These are phyloP conservation scores for Torymus aiolomorphi DNA, from an alignment of 2,888 invertebrate species.

Conservation along the genomic window DNA sequence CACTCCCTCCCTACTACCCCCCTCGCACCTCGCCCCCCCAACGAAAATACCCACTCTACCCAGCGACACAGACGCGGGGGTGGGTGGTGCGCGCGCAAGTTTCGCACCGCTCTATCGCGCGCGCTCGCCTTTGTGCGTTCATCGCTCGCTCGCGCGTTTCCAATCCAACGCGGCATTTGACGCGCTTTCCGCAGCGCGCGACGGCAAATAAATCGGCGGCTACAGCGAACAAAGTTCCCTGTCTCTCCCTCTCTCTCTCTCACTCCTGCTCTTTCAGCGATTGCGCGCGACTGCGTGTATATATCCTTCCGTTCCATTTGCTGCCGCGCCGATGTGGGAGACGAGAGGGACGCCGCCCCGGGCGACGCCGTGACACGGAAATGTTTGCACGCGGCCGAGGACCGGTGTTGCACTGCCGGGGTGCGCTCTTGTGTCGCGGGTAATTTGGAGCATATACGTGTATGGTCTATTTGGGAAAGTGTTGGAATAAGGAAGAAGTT, in stretches of 20 bases:
- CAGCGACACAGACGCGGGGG: too few species aligned
- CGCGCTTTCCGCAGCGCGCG: conserved; percentile 6
- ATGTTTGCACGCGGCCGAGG: conserved; percentile 4
- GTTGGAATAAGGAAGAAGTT: too few species aligned
- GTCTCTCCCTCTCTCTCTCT: conserved; percentile 3
- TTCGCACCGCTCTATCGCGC: too few species aligned
- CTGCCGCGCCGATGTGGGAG: not conserved
- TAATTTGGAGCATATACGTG: too few species aligned
- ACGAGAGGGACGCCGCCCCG: not conserved
- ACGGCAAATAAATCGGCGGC: conserved; percentile 35
- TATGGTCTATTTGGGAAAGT: too few species aligned
- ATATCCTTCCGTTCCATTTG: conserved; percentile 10
- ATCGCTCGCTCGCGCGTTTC: conserved; percentile 16
- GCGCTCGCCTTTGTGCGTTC: conserved; percentile 15
- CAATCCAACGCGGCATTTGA: conserved; percentile 8
- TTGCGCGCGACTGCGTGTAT: not conserved
- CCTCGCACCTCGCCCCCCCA: too few species aligned
- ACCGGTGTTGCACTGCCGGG: too few species aligned
- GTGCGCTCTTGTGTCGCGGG: too few species aligned
- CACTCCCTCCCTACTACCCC: too few species aligned
- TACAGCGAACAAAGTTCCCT: conserved; percentile 5
- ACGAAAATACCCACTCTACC: too few species aligned
- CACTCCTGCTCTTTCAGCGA: not conserved
- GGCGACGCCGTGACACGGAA: conserved; percentile 36
- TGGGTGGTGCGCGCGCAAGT: too few species aligned